A percentile compares a stretch with the other conserved stretches of the same genome.
Evolutionary conservation across 2,113 vertebrate species (phyloP).

Genomic region (Scalopus aquaticus): DNA sequence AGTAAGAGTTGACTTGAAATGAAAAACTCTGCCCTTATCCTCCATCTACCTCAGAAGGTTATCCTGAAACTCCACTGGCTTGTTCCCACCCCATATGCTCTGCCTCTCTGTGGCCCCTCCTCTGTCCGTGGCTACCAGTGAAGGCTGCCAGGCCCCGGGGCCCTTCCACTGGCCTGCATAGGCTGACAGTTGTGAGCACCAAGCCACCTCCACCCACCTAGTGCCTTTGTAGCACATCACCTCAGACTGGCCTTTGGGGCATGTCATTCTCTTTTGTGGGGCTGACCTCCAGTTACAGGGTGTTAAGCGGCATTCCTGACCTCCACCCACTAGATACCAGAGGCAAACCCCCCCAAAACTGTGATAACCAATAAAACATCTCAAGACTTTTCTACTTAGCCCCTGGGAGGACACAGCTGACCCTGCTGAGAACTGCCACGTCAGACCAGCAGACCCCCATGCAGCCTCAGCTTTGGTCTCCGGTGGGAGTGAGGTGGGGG

Average conservation of each 20-base stretch:
- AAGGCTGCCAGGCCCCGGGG: not conserved
- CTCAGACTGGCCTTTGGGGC: not conserved
- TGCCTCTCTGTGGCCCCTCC: not conserved
- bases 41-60: not conserved
- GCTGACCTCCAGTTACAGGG: not conserved
- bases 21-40: constrained; percentile 54
- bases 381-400: not conserved
- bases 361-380: not conserved
- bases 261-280: fast-evolving
- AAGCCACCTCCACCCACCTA: not conserved
- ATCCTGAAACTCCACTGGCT: not conserved
- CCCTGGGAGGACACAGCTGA: not conserved
- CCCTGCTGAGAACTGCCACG: not conserved
- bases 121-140: not conserved
- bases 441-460: not conserved
- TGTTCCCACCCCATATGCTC: not conserved
- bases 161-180: not conserved
- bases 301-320: not conserved
- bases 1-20: constrained; percentile 65
- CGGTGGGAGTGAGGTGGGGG: not conserved
- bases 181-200: not conserved
- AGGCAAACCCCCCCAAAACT: not conserved
- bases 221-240: fast-evolving
- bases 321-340: not conserved
- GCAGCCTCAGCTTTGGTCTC: not conserved